Base-by-base conservation (phyloP, 1,140 invertebrate genomes). In the Pachyrhynchus sulphureomaculatus region DNA sequence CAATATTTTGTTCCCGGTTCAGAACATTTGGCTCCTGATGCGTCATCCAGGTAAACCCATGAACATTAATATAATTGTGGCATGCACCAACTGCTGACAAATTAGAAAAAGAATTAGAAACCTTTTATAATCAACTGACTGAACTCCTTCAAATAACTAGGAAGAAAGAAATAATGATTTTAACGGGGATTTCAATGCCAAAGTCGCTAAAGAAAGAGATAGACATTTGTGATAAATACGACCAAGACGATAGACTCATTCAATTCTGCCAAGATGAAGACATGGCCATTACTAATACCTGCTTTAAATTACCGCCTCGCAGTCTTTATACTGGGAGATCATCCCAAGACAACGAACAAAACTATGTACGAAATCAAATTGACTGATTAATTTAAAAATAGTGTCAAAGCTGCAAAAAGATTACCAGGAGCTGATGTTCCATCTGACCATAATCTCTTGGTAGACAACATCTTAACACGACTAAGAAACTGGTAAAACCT, bases 271-370 rank as follows among this genome's bases (percentile, higher is more conserved):
- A 72, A 69, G 69, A 71, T 15, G 37, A 73, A 15, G 57, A 76
- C 0, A 47, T 74, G 20, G 48, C 68, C 2, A 63, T 76, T 33
- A 64, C 41, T 13, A 77, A 77, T 36, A 75, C 75, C 4, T 66
- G 48, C 9, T 76, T 71, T 55, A 67, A 75, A 52, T 41, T 75
- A 21, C 72, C 69, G 18, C 37, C 51, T 10, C 44, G 74, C 42
- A 55, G 72, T 37, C 37, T 76, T 10, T 76, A 77, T 44, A 76
- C 74, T 13, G 76, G 74, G 75, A 76, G 68, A 45, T 71, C 71
- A 45, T 75, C 74, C 15, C 9, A 15, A 20, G 70, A 76, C 52
- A 70, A 15, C 9, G 15, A 57, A 26, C 20, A 67, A 0, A 57
- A 70, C 18, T 63, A 70, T 15, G 58, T 74, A 2, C 45, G 73